Base-by-base conservation (phyloP, 1,140 invertebrate genomes). In the Drosophila paulistorum region DNA sequence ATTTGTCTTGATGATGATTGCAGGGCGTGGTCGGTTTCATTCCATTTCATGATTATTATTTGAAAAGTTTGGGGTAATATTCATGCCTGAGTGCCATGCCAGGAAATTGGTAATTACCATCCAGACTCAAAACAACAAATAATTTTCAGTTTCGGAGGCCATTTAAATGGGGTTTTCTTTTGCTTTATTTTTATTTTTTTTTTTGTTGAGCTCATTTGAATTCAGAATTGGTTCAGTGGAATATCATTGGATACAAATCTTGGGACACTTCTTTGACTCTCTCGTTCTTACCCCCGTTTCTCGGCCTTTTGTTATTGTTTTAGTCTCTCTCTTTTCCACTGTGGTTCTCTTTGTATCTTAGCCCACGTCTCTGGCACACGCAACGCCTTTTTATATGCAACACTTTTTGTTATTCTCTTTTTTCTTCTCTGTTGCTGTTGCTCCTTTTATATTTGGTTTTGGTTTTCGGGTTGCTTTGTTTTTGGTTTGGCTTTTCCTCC, bases 1-100 rank as follows among this genome's bases (percentile, higher is more conserved):
- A 87, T 89, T 89, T 87, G 62, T 74, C 79, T 89, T 79, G 57
- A 63, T 68, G 68, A 77, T 69, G 54, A 62, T 74, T 77, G 59
- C 59, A 55, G 64, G 45, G 45, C 45, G 45, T 51, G 45, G 45
- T 51, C 17, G 45, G 62, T 68, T 70, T 77, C 60, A 62, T 60
- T 57, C 33, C 65, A 33, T 30, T 58, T 48, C 39, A 51, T 72
- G 60, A 73, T 81, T 68, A 85, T 78, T 72, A 67, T 84, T 80
- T 78, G 42, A 66, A 41, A 63, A 68, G 71, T 54, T 45, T 30
- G 30, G 48, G 7, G 30, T 62, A 41, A 62, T 57, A 17, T 41
- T 41, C 60, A 62, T 62, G 57, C 57, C 35, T 45, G 59, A n/a
- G 9, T 51, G 37, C 30, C 30, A 30, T 60, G 11, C 6, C 48